Base-by-base conservation (phyloP, 2,888 invertebrate species). In the Atherix ibis region DNA sequence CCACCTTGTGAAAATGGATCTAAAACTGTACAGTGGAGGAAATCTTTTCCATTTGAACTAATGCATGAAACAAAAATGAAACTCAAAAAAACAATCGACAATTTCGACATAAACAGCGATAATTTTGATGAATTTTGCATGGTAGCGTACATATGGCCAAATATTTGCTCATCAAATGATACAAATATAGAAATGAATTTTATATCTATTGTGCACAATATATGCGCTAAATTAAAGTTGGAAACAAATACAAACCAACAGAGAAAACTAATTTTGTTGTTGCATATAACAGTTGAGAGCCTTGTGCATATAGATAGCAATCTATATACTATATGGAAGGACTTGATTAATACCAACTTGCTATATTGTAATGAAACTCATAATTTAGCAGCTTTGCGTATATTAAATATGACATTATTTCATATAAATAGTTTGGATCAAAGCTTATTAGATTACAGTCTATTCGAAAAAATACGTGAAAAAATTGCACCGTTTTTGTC, bases 401-500 rank as follows among this genome's bases (percentile, higher is more conserved):
- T 65, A 10, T 41, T 73, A 4, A 71, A 73, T 54, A 52, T 75
- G 31, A 65, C 68, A 46, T 46, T 67, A 44, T n/a, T n/a, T n/a
- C n/a, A n/a, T n/a, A n/a, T n/a, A n/a, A 62, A 66, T 38, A 1
- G 48, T 48, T 0, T 34, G 52, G 10, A 22, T 22, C 6, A 8
- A 22, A 22, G 10, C 22, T 22, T 8, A 6, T 22, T 22, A 22
- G 6, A 6, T 22, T 22, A 8, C 6, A 10, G 10, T 6, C 22
- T 22, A 8, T 22, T 22, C 34, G 47, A 58, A 37, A 48, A 67
- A 41, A 50, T 73, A 2, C 68, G 73, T 51, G 58, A 60, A 0
- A 53, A 54, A 41, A 52, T 82, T n/a, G 64, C 68, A 34, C 48
- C 52, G 2, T 76, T 81, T 52, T 64, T 84, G 3, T 66, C 67